A percentile compares a stretch with the other conserved stretches of the same genome.
Conservation (phyloP, 2,888 invertebrate species). For the Gibbula magus region DNA sequence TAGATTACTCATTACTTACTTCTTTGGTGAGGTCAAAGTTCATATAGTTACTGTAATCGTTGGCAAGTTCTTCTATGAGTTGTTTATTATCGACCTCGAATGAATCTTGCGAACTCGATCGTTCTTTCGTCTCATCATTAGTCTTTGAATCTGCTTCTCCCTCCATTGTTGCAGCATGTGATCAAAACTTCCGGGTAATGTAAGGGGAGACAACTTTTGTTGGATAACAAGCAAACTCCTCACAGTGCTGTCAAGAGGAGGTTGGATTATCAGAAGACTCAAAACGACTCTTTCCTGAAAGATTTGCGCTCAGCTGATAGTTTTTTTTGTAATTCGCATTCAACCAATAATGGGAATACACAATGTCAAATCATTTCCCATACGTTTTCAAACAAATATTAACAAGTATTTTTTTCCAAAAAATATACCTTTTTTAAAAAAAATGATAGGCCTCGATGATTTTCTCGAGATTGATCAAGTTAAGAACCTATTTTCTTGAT, state of each 20-base stretch:
- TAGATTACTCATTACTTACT: conserved; percentile 28
- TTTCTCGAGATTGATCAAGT: no score
- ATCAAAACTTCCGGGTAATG: not conserved
- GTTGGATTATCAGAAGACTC: not conserved
- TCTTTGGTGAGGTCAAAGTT: conserved; percentile 47
- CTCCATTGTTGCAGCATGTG: not conserved
- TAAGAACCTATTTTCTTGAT: no score
- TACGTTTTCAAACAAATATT: no score
- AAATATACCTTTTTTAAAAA: no score
- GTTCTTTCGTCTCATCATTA: not conserved
- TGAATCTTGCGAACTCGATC: not conserved
- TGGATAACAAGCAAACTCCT: not conserved
- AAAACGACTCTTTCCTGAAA: not conserved
- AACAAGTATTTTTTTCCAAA: no score
- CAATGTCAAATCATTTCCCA: no score
- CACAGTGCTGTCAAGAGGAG: no score
- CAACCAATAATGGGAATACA: no score
- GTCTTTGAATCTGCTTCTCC: not conserved
- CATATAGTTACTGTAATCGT: conserved; percentile 45
- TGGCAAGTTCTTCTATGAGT: conserved; percentile 44
- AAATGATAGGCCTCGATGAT: no score
- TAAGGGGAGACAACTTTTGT: conserved; percentile 1
- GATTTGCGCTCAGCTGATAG: not conserved
- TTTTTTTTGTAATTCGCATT: no score
- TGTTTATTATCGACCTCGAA: not conserved